A percentile compares a stretch with the other conserved stretches of the same genome.
Evolutionary conservation across 2,797 vertebrate species (phyloP).

Genomic region (Scolopax bukidnonensis): DNA sequence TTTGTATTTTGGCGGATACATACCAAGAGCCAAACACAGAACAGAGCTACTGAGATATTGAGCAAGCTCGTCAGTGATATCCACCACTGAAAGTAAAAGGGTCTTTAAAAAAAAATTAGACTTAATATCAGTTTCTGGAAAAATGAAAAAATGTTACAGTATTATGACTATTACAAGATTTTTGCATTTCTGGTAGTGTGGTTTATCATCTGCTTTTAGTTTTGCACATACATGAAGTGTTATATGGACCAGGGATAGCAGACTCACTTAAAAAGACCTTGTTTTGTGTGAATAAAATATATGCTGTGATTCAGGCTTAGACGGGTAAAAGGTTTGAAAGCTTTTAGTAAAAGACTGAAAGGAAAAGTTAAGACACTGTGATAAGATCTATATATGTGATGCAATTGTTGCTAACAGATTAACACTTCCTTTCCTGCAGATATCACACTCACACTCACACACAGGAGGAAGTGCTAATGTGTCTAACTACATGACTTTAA

Average conservation of each 20-base stretch:
- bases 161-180: background rate
- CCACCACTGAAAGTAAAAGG: background rate
- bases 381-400: background rate
- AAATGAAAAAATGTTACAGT: background rate
- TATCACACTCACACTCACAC: background rate
- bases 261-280: background rate
- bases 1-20: no score
- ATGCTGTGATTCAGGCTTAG: background rate
- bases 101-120: background rate
- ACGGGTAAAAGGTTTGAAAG: background rate
- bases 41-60: background rate
- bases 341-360: constrained; percentile 17
- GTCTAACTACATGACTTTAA: background rate
- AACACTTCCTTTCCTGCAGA: background rate
- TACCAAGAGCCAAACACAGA: background rate
- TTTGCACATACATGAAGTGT: background rate
- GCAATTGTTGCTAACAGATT: background rate
- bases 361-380: background rate
- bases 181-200: background rate
- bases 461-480: background rate
- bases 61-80: background rate
- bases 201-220: background rate
- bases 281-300: background rate
- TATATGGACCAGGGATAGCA: background rate
- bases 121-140: background rate